Evolutionary conservation across 1,140 invertebrate genomes (phyloP).

Genomic region (Planococcus citri): DNA sequence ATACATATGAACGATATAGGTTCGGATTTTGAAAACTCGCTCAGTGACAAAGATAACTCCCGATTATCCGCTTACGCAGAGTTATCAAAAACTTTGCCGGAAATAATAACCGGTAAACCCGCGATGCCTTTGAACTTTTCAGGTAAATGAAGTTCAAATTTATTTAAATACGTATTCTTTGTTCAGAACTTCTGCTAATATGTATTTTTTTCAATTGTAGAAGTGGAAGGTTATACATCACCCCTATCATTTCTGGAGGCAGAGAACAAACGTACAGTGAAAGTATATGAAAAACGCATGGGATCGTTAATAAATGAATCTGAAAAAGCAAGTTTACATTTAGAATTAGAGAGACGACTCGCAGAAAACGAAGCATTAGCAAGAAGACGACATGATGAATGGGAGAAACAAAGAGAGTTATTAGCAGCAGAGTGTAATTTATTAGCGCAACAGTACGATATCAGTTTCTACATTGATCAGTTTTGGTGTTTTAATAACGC

Average conservation of each 20-base stretch:
- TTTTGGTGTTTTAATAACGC: too few species aligned
- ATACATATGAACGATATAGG: too few species aligned
- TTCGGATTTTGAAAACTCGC: too few species aligned
- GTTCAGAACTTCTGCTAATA: not conserved
- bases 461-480: too few species aligned
- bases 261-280: constrained; percentile 1
- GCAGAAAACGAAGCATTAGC: constrained; percentile 6
- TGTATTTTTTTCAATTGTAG: not conserved
- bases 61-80: not conserved
- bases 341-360: not conserved
- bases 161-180: not conserved
- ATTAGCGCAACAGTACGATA: not conserved
- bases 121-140: not conserved
- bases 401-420: constrained; percentile 1
- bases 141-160: not conserved
- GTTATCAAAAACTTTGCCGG: not conserved
- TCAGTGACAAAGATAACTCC: not conserved
- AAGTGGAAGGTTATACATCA: not conserved
- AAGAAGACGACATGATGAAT: not conserved
- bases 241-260: not conserved
- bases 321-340: not conserved
- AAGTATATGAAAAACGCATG: not conserved
- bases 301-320: not conserved
- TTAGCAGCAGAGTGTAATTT: not conserved
- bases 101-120: not conserved